These are phyloP conservation scores for Teinopalpus imperialis DNA, from an alignment of 2,888 invertebrate genomes.

Conservation along the genomic window DNA sequence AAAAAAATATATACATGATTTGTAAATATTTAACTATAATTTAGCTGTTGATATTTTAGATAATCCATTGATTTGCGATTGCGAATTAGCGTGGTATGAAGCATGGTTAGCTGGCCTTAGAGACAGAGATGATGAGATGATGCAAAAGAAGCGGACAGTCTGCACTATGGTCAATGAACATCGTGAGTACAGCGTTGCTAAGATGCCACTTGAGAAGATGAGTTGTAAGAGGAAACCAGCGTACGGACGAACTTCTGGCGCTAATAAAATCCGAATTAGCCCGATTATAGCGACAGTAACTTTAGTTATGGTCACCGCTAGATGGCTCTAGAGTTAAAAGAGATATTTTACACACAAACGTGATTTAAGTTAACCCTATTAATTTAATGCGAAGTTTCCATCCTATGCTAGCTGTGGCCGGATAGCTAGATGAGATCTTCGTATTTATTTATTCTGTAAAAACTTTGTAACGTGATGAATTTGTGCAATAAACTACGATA, in stretches of 20 bases:
- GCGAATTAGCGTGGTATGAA: slow-evolving; percentile 94
- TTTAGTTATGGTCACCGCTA: slow-evolving; percentile 49
- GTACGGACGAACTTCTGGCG: slow-evolving; percentile 59
- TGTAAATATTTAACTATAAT: too few species aligned
- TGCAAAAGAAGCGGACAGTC: slow-evolving; percentile 92
- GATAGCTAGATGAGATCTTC: slow-evolving; percentile 61
- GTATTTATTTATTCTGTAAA: slow-evolving; percentile 46
- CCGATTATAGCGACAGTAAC: slow-evolving; percentile 48
- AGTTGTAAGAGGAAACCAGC: slow-evolving; percentile 88
- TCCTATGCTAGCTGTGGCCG: slow-evolving; percentile 75
- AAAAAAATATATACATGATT: too few species aligned
- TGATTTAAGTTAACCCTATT: slow-evolving; percentile 37
- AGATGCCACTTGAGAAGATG: slow-evolving; percentile 91
- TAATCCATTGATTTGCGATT: slow-evolving; percentile 93
- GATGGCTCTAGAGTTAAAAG: slow-evolving; percentile 53
- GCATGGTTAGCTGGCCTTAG: slow-evolving; percentile 89
- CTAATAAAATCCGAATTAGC: slow-evolving; percentile 42
- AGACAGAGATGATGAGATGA: slow-evolving; percentile 93
- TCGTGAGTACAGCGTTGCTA: slow-evolving; percentile 91
- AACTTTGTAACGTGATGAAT: slow-evolving; percentile 61
- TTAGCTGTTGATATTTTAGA: slow-evolving; percentile 85
- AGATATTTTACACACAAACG: slow-evolving; percentile 26
- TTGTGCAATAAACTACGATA: slow-evolving; percentile 77
- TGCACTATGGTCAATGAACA: slow-evolving; percentile 91
- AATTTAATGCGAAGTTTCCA: slow-evolving; percentile 48